Conservation (phyloP, 2,797 vertebrate species). For the Caiman crocodilus region DNA sequence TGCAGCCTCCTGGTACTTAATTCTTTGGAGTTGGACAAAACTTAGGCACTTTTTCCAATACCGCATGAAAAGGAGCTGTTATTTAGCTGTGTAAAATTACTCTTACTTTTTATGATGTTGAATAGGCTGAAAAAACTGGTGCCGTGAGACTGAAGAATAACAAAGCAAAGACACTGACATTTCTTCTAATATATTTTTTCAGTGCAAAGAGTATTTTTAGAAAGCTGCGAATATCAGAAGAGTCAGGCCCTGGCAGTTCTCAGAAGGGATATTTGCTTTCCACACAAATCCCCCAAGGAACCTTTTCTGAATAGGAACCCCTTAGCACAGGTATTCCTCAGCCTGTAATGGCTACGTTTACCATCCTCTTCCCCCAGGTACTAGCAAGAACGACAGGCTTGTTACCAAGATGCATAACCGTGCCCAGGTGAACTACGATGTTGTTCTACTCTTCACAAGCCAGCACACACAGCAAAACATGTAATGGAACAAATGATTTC, state of each 20-base stretch:
- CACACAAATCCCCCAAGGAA: neutral
- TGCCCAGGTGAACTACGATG: neutral
- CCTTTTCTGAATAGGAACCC: neutral
- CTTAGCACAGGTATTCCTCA: neutral
- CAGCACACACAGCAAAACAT: neutral
- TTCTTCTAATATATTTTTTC: neutral
- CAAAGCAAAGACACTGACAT: neutral
- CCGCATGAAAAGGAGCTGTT: neutral
- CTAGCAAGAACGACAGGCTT: neutral
- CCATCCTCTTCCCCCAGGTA: neutral
- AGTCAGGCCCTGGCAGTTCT: neutral
- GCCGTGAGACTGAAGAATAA: neutral
- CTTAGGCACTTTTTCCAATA: accelerated
- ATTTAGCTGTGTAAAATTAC: neutral
- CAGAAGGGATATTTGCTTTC: neutral
- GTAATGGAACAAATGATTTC: neutral
- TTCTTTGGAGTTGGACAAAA: neutral
- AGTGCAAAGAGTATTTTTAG: neutral
- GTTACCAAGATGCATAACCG: neutral
- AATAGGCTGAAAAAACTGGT: neutral
- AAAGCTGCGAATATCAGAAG: neutral
- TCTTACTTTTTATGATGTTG: neutral
- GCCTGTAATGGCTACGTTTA: neutral
- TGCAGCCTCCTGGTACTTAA: neutral
- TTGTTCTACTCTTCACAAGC: neutral